phyloP scores from a whole-genome alignment of 2,888 invertebrate genomes.

The Drosophila acutilabella region DNA sequence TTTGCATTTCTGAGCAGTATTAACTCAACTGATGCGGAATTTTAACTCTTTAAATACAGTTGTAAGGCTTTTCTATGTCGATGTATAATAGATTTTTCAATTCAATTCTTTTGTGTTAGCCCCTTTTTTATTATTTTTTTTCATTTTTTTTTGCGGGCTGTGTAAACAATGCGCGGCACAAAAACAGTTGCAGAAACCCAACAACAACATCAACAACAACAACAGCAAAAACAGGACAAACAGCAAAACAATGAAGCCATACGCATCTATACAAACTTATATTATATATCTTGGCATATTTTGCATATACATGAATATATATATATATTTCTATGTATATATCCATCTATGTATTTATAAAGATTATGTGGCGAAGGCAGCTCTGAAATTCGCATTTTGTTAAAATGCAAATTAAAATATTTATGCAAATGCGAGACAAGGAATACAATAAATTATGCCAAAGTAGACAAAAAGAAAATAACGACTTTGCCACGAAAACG shows the following conservation, averaged over 20 bases:
- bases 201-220: background rate
- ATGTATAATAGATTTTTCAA: constrained; percentile 25
- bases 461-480: constrained; percentile 38
- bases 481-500: constrained; percentile 10
- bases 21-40: constrained; percentile 1
- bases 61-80: background rate
- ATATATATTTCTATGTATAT: constrained; percentile 17
- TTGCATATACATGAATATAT: constrained; percentile 3
- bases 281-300: constrained; percentile 26
- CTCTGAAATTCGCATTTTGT: constrained; percentile 61
- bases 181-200: constrained; percentile 8
- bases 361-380: constrained; percentile 36
- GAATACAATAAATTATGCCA: constrained; percentile 73
- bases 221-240: constrained; percentile 18
- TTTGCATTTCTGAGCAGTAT: background rate
- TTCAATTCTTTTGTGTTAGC: constrained; percentile 28
- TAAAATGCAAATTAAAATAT: constrained; percentile 78
- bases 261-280: constrained; percentile 11
- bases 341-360: constrained; percentile 23
- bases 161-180: constrained; percentile 31
- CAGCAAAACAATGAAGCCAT: constrained; percentile 45
- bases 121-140: constrained; percentile 39
- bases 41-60: constrained; percentile 24
- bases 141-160: constrained; percentile 24
- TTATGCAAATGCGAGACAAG: constrained; percentile 69